Conservation (phyloP, 2,113 vertebrate genomes). For the Dolichallabes microphthalmus region DNA sequence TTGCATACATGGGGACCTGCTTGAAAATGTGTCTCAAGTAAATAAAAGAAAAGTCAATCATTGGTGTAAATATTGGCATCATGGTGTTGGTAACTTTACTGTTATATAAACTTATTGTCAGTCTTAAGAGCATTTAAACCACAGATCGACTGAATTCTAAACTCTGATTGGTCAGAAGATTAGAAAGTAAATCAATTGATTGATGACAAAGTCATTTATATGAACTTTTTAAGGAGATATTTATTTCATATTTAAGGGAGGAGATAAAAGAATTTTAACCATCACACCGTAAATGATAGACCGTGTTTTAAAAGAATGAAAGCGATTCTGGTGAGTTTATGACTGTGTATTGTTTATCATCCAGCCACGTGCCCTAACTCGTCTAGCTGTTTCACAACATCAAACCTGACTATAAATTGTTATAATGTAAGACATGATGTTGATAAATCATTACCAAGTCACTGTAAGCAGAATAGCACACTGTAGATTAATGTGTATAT, state of each 20-base stretch:
- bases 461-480: no score
- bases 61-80: not conserved
- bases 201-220: not conserved
- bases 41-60: not conserved
- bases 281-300: not conserved
- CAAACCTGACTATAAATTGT: not conserved
- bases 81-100: not conserved
- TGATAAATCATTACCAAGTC: no score
- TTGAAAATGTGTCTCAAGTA: not conserved
- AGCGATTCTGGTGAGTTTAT: not conserved
- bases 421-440: no score
- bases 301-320: not conserved
- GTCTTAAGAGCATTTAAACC: not conserved
- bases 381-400: not conserved
- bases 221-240: not conserved
- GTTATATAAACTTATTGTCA: not conserved
- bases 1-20: not conserved
- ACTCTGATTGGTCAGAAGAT: not conserved
- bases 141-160: not conserved
- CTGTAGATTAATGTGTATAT: not conserved
- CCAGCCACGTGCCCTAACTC: not conserved
- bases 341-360: not conserved
- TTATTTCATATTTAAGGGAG: not conserved
- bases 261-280: not conserved
- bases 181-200: not conserved